Evolutionary conservation across 2,797 vertebrate genomes (phyloP).

Genomic region (Lophotriccus pileatus): DNA sequence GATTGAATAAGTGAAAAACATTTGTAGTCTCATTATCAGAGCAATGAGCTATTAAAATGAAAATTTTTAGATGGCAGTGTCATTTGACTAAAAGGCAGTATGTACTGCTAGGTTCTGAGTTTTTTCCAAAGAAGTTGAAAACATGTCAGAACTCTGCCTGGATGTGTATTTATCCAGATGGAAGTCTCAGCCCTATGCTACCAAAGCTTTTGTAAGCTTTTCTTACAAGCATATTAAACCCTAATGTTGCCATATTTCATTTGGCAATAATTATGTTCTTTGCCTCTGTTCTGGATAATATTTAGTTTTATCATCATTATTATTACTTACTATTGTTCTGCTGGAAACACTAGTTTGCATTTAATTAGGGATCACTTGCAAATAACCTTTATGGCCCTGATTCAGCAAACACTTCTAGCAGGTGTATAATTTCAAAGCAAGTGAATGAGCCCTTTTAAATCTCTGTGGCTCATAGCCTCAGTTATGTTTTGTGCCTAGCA

Average conservation of each 20-base stretch:
- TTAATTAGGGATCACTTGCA: constrained; percentile 49
- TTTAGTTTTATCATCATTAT: constrained; percentile 41
- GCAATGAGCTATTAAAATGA: neutral
- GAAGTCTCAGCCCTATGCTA: neutral
- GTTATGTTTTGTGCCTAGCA: neutral
- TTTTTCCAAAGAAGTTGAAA: neutral
- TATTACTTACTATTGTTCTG: constrained; percentile 47
- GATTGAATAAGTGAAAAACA: neutral
- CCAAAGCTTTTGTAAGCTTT: constrained; percentile 10
- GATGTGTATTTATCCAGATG: neutral
- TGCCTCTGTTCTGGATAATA: constrained; percentile 5
- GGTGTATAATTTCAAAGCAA: neutral
- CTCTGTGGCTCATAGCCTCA: neutral
- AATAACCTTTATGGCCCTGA: neutral
- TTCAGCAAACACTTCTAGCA: neutral
- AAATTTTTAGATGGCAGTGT: neutral
- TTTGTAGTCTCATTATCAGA: neutral
- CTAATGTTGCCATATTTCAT: constrained; percentile 10
- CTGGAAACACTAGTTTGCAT: constrained; percentile 45
- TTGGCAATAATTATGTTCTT: constrained; percentile 32
- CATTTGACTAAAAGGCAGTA: neutral
- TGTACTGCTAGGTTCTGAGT: neutral
- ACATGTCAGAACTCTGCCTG: neutral
- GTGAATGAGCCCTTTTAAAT: neutral
- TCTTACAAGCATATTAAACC: neutral